Base-by-base conservation (phyloP, 2,797 vertebrate genomes). In the Eupleurogrammus muticus region DNA sequence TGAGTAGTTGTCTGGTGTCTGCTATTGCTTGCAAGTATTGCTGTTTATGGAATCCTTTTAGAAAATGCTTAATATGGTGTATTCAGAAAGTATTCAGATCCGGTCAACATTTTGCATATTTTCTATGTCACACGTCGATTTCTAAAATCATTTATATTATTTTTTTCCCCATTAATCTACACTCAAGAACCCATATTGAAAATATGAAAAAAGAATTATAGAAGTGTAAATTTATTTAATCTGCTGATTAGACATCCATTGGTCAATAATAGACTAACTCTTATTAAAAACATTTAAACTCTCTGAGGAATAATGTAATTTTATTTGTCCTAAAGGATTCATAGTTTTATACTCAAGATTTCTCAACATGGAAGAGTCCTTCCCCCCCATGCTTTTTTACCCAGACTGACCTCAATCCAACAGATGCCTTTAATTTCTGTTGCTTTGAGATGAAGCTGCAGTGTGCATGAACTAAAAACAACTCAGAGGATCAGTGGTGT, bases 351-450 rank as follows among this genome's bases (percentile, higher is more conserved):
- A 46, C 21, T 42, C 55, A 49, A 64, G 19, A 59, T 24, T 44
- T 74, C 28, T 70, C 28, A 68, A 69, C 66, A 76, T 24, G 9
- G 47, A 64, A 55, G 46, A 73, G 6, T 47, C 49, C 57, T 71
- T n/a, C 32, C 35, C 64, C 11, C 21, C 16, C n/a, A 1, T 70
- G 58, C 65, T 64, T 59, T 70, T 65, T 78, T 48, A 75, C 66
- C 70, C 79, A 79, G 69, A 50, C 66, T 82, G 79, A 83, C 74
- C 77, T 77, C 11, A 11, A 70, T 66, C 65, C 73, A 87, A 84
- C 90, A 92, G 80, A 92, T 92, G 90, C 78, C 59, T 91, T 91
- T 71, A 87, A 90, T 93, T 92, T 85, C 76, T 82, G 47, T 42
- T 52, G 75, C 75, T 84, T 52, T 71, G 64, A 73, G 75, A 85